A percentile compares a stretch with the other conserved stretches of the same genome.
These are phyloP conservation scores for Podiceps cristatus DNA, from an alignment of 2,113 vertebrate genomes.

Conservation along the genomic window DNA sequence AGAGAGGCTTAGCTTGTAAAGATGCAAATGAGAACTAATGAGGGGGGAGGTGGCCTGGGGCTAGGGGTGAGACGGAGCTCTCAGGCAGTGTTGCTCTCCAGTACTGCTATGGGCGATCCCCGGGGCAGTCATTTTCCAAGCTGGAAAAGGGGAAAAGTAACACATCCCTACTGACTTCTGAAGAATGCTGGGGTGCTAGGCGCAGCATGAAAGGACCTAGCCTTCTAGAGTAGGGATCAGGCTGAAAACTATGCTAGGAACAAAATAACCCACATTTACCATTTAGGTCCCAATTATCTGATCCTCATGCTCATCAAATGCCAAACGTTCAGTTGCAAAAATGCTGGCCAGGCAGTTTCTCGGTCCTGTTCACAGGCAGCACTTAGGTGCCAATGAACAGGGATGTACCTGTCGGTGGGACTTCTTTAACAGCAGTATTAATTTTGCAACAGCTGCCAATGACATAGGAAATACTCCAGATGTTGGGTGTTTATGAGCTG, in stretches of 20 bases:
- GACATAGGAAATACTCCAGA: constrained; percentile 8
- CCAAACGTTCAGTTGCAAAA: neutral
- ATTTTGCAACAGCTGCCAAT: neutral
- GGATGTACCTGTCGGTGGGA: neutral
- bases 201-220: neutral
- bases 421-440: neutral
- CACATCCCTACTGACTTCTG: neutral
- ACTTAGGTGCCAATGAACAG: neutral
- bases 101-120: accelerated
- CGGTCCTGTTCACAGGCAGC: neutral
- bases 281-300: neutral
- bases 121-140: neutral
- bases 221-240: neutral
- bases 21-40: neutral
- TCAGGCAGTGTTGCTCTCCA: neutral
- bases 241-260: neutral
- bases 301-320: accelerated
- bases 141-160: neutral
- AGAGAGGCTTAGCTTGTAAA: neutral
- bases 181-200: neutral
- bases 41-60: neutral
- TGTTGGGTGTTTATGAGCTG: neutral
- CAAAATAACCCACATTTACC: neutral
- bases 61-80: accelerated
- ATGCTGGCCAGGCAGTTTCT: accelerated